A percentile compares a stretch with the other conserved stretches of the same genome.
These are phyloP conservation scores for Psittacula cyanocephala DNA, from an alignment of 2,113 vertebrate genomes.

Conservation along the genomic window DNA sequence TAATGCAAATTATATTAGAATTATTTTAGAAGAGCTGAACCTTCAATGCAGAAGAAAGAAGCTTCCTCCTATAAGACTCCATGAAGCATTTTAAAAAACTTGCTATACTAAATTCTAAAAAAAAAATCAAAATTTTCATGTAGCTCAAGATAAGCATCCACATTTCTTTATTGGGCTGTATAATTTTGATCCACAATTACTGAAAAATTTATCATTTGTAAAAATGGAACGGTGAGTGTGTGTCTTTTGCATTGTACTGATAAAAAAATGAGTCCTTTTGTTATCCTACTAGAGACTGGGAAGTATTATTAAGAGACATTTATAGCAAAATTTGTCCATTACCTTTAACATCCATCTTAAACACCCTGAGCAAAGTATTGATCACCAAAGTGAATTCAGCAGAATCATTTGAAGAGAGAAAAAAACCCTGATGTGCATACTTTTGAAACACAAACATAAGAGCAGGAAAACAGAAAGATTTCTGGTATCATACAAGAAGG, in stretches of 20 bases:
- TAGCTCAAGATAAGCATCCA: not conserved
- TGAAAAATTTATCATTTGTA: not conserved
- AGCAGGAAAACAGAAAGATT: not conserved
- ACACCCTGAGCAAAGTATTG: constrained; percentile 91
- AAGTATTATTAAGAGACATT: not conserved
- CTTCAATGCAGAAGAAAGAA: not conserved
- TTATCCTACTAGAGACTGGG: not conserved
- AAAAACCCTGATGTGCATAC: not conserved
- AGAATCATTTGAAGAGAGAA: constrained; percentile 84
- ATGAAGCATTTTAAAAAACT: not conserved
- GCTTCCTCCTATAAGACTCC: not conserved
- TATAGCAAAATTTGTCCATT: not conserved
- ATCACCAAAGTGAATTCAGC: constrained; percentile 97
- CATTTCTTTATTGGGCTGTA: not conserved
- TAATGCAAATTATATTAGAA: not conserved
- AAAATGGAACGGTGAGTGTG: not conserved
- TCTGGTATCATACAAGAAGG: not conserved
- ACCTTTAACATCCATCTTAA: constrained; percentile 98
- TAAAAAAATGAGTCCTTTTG: not conserved
- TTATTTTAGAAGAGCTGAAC: not conserved
- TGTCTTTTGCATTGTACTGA: not conserved
- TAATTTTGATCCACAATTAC: not conserved
- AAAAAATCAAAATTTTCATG: not conserved
- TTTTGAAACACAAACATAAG: not conserved
- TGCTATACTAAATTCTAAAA: not conserved